Evolutionary conservation across 2,797 vertebrate genomes (phyloP).

Genomic region (Passerculus sandwichensis): DNA sequence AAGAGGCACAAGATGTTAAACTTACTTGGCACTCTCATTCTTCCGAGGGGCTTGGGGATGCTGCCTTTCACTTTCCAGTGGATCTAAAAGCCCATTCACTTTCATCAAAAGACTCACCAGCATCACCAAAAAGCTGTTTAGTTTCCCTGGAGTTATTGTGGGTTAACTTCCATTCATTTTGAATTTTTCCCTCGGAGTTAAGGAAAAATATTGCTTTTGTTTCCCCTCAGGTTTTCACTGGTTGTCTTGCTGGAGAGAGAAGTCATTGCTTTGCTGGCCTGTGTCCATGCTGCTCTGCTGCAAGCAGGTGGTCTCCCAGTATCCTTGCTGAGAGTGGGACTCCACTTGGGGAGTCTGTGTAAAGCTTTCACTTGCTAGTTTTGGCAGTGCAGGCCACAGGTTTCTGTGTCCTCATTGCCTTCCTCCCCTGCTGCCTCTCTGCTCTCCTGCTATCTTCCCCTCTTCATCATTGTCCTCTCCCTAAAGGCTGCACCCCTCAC

Average conservation of each 20-base stretch:
- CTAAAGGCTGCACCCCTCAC: not conserved
- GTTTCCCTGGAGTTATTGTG: not conserved
- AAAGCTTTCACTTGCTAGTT: not conserved
- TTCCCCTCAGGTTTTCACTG: not conserved
- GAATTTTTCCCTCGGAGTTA: not conserved
- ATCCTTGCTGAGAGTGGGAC: not conserved
- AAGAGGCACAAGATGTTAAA: conserved; percentile 28
- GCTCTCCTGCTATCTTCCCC: fast-evolving
- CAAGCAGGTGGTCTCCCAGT: too few relatives aligned
- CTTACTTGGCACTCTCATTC: not conserved
- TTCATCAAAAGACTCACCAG: not conserved
- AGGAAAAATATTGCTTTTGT: not conserved
- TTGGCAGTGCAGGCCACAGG: not conserved
- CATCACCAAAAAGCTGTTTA: not conserved
- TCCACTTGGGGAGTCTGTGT: not conserved
- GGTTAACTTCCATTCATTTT: not conserved
- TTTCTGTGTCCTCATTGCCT: not conserved
- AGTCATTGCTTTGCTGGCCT: not conserved
- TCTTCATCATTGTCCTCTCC: not conserved
- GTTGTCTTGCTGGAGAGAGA: not conserved
- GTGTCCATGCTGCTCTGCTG: not conserved
- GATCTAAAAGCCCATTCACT: not conserved
- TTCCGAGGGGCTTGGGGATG: not conserved
- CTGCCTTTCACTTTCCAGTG: not conserved
- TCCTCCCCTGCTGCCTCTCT: not conserved